These are phyloP conservation scores for Lagothrix lagotricha DNA, from an alignment of 2,797 vertebrate genomes.

Conservation along the genomic window DNA sequence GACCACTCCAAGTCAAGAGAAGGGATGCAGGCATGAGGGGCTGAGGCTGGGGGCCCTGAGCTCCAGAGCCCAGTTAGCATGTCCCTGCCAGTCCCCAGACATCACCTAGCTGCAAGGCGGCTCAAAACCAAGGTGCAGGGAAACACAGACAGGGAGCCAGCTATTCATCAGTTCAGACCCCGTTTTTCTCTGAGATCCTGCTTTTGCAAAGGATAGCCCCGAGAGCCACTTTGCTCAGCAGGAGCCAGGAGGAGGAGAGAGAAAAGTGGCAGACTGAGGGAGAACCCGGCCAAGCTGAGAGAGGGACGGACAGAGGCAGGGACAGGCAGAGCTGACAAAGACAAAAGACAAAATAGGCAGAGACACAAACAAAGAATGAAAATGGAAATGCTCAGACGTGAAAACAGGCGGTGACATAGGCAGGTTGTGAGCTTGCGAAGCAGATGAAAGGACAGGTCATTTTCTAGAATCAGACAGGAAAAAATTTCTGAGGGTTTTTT, in stretches of 20 bases:
- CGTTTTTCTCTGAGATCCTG: neutral
- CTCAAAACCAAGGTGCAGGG: neutral
- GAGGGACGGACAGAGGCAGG: slow-evolving; percentile 34
- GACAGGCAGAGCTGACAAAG: neutral
- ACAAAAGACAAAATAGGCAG: neutral
- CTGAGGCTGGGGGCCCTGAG: neutral
- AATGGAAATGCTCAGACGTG: neutral
- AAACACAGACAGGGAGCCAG: neutral
- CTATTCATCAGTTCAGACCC: neutral
- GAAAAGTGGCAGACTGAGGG: slow-evolving; percentile 37
- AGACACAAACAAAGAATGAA: neutral
- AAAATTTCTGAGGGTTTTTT: slow-evolving; percentile 12
- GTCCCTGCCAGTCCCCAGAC: neutral
- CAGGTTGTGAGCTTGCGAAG: neutral
- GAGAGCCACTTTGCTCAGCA: slow-evolving; percentile 30
- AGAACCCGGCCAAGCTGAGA: neutral
- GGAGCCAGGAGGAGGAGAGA: neutral
- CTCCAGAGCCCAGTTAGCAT: neutral
- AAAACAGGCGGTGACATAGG: neutral
- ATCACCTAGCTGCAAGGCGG: neutral
- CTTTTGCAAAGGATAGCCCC: neutral
- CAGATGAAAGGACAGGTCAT: neutral
- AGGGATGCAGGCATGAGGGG: neutral
- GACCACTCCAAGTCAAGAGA: slow-evolving; percentile 40
- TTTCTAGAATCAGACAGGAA: slow-evolving; percentile 14